Percentiles rank a stretch among this genome's conserved stretches.
Evolutionary conservation across 2,797 vertebrate genomes (phyloP).

Genomic region (Benthosema pterotum): DNA sequence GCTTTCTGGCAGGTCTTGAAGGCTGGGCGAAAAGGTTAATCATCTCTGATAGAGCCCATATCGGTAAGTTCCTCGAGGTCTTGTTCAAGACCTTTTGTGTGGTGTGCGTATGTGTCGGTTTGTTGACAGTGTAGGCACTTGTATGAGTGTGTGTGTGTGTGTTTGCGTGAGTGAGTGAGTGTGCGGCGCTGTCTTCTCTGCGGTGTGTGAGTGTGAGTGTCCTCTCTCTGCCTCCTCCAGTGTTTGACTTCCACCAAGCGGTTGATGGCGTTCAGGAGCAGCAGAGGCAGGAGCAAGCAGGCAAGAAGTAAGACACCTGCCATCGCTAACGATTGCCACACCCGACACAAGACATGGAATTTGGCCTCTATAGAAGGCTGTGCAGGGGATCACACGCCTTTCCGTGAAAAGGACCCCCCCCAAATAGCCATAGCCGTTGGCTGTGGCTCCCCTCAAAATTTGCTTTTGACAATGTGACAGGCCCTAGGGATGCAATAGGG

Average conservation of each 20-base stretch:
- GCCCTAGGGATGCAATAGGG: no score
- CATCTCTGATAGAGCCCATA: conserved; percentile 98
- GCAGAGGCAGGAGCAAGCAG: conserved; percentile 95
- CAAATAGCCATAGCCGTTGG: no score
- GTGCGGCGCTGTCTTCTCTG: conserved; percentile 44
- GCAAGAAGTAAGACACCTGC: conserved; percentile 90
- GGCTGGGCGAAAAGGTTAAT: conserved; percentile 94
- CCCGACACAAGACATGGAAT: conserved; percentile 8
- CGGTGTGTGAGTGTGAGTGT: conserved; percentile 67
- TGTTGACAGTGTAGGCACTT: conserved; percentile 21
- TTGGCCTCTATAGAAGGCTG: no score
- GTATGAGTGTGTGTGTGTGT: conserved; percentile 21
- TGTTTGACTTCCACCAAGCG: conserved; percentile 99
- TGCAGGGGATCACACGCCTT: no score
- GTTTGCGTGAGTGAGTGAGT: neutral
- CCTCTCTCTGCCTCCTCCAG: conserved; percentile 79
- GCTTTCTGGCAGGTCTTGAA: conserved; percentile 88
- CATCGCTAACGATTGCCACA: conserved; percentile 40
- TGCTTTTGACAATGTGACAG: no score
- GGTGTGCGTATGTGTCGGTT: conserved; percentile 19
- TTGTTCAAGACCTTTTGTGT: neutral
- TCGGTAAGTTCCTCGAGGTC: conserved; percentile 84
- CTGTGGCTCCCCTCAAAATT: no score
- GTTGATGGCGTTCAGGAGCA: conserved; percentile 97
- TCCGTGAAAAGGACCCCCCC: no score